A percentile compares a stretch with the other conserved stretches of the same genome.
Conservation (phyloP, 2,113 vertebrate species). For the Athene cunicularia region DNA sequence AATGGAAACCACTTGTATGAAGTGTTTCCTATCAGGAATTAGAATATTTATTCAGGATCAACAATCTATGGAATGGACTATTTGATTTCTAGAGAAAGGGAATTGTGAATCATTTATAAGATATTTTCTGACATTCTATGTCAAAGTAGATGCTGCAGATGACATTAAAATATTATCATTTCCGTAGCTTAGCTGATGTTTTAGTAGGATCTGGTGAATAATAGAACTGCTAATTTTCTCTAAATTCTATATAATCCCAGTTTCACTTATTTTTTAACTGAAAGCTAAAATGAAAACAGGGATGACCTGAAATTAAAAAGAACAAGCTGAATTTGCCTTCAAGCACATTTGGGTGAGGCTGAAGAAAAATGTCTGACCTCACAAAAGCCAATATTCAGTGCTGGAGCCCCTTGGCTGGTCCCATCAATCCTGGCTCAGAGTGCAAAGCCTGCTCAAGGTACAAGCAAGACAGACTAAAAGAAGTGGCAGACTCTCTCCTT, state of each 20-base stretch:
- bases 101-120: background rate
- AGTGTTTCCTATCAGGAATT: slow-evolving; percentile 22
- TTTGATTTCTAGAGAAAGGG: background rate
- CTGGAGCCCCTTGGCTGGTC: background rate
- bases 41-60: slow-evolving; percentile 3
- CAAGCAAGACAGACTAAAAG: background rate
- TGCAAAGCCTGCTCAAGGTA: background rate
- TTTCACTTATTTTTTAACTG: background rate
- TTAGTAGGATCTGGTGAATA: background rate
- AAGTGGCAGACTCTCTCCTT: background rate
- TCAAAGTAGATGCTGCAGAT: background rate
- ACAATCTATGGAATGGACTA: background rate
- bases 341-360: background rate
- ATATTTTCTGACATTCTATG: background rate
- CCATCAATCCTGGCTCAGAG: background rate
- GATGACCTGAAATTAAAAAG: background rate
- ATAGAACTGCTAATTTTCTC: background rate
- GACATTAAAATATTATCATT: background rate
- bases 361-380: background rate
- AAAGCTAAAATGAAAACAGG: background rate
- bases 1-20: slow-evolving; percentile 18
- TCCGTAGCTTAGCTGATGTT: background rate
- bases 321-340: background rate
- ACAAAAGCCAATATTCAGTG: background rate
- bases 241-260: background rate